Conservation (phyloP, 1,140 invertebrate species). For the Leptopilina boulardi region DNA sequence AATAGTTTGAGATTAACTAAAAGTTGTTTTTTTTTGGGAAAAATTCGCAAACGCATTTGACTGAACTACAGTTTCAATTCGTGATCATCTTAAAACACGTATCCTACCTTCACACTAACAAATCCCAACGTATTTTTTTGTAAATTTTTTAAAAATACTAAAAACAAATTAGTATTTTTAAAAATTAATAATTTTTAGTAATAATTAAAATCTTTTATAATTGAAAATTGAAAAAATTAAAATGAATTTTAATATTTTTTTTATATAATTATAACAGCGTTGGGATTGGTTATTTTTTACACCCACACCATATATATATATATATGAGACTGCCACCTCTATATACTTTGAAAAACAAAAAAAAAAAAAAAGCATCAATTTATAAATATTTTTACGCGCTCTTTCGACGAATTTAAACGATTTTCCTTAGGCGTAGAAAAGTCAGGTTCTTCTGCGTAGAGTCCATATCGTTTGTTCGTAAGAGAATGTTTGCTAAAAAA, state of each 20-base stretch:
- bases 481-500: not conserved
- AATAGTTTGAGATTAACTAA: not conserved
- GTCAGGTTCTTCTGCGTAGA: slow-evolving; percentile 12
- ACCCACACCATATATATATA: not conserved
- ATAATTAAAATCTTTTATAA: too few species aligned
- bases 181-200: too few species aligned
- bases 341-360: not conserved
- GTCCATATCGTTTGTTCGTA: slow-evolving; percentile 22
- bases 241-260: not conserved
- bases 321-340: slow-evolving; percentile 14
- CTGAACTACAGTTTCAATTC: slow-evolving; percentile 50
- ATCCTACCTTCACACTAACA: slow-evolving; percentile 16
- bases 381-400: slow-evolving; percentile 20
- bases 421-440: slow-evolving; percentile 28
- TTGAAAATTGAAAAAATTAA: not conserved
- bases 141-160: not conserved
- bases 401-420: slow-evolving; percentile 18
- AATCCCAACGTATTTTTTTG: not conserved
- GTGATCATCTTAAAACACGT: slow-evolving; percentile 52
- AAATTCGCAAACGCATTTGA: slow-evolving; percentile 35
- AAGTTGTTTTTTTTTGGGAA: not conserved
- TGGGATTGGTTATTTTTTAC: not conserved
- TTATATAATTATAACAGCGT: not conserved
- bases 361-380: not conserved
- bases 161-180: too few species aligned